Conservation (phyloP, 2,113 vertebrate genomes). For the Paradisaea rubra region DNA sequence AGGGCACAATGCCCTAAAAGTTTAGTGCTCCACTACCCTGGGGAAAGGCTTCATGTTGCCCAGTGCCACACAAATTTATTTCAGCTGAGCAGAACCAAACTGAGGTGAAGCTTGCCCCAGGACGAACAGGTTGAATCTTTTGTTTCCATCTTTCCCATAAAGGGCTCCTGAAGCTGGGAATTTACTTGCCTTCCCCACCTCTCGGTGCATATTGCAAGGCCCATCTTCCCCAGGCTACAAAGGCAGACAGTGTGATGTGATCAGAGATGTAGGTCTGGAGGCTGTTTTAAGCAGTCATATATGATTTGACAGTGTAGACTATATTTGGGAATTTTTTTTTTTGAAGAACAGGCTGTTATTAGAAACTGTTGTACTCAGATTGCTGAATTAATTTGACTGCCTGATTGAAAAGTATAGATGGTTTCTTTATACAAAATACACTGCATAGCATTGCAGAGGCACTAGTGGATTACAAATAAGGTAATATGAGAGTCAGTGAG, state of each 20-base stretch:
- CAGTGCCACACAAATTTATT: neutral
- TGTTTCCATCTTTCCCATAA: neutral
- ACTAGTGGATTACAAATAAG: neutral
- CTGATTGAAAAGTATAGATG: neutral
- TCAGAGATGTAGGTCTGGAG: neutral
- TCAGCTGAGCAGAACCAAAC: neutral
- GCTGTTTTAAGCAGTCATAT: neutral
- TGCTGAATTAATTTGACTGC: neutral
- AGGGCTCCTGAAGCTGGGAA: neutral
- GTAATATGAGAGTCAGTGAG: neutral
- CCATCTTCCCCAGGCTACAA: neutral
- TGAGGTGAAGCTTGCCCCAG: neutral
- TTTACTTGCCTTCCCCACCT: neutral
- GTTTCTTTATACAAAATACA: neutral
- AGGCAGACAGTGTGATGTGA: neutral
- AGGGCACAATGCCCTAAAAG: accelerated
- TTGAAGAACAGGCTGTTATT: neutral
- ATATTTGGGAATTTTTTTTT: neutral
- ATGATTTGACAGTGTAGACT: neutral
- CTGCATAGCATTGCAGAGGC: neutral
- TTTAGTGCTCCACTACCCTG: neutral
- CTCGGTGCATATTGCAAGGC: neutral
- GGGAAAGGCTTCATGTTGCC: neutral
- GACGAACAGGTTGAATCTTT: neutral
- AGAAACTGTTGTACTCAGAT: neutral